Percentiles rank a stretch among this genome's conserved stretches.
phyloP scores from a whole-genome alignment of 2,888 invertebrate genomes.

The Adelphocoris suturalis region DNA sequence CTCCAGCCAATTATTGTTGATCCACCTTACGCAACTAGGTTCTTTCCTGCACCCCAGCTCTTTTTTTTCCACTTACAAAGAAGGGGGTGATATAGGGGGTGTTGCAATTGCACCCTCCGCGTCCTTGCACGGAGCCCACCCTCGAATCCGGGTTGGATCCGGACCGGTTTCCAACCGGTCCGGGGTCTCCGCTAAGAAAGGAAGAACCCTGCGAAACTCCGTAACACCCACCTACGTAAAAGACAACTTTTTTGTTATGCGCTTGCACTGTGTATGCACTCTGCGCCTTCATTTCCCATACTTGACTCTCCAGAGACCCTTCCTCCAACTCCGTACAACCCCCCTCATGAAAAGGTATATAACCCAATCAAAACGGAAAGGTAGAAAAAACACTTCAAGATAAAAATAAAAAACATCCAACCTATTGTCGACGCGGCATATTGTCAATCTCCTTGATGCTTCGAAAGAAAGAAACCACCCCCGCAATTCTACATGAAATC shows the following conservation, averaged over 20 bases:
- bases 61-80: neutral
- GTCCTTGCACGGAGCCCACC: conserved; percentile 49
- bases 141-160: conserved; percentile 28
- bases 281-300: conserved; percentile 52
- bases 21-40: conserved; percentile 57
- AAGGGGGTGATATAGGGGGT: conserved; percentile 9
- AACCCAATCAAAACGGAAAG: conserved; percentile 54
- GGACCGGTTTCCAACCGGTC: conserved; percentile 27
- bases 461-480: neutral
- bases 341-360: neutral
- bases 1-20: conserved; percentile 48
- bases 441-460: conserved; percentile 10
- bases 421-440: neutral
- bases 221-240: conserved; percentile 23
- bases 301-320: conserved; percentile 44
- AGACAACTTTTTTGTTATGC: conserved; percentile 44
- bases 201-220: conserved; percentile 48
- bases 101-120: conserved; percentile 43
- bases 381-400: neutral
- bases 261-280: conserved; percentile 56
- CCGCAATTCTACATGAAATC: neutral
- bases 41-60: neutral
- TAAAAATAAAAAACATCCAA: neutral
- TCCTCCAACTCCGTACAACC: neutral
- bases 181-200: neutral